Evolutionary conservation across 2,113 vertebrate genomes (phyloP).

Genomic region (Ochotona princeps): DNA sequence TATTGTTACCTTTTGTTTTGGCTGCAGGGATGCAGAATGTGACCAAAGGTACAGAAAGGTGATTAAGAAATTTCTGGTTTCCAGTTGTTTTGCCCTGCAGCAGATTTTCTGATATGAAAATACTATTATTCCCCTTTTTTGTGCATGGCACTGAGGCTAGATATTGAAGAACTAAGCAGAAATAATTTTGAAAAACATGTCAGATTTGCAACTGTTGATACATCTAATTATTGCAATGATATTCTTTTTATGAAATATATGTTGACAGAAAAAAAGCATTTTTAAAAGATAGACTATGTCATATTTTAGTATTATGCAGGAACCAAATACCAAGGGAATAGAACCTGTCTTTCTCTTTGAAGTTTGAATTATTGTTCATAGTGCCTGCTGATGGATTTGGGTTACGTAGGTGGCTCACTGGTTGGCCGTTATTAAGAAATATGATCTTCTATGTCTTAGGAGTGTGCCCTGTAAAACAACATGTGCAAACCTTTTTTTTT

Average conservation of each 20-base stretch:
- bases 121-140: neutral
- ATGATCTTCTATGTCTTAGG: neutral
- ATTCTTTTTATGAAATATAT: slow-evolving; percentile 32
- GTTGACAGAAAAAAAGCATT: neutral
- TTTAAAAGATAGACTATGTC: neutral
- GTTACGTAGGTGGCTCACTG: neutral
- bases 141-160: neutral
- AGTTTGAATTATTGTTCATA: slow-evolving; percentile 31
- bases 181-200: neutral
- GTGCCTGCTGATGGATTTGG: neutral
- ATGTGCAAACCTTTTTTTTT: slow-evolving; percentile 9
- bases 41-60: neutral
- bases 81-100: slow-evolving; percentile 39
- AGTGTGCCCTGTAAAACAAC: neutral
- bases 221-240: neutral
- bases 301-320: neutral
- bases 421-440: slow-evolving; percentile 47
- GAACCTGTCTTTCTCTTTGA: neutral
- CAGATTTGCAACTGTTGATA: neutral
- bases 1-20: neutral
- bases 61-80: slow-evolving; percentile 38
- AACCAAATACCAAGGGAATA: neutral
- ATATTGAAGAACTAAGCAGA: neutral
- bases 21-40: neutral
- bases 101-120: slow-evolving; percentile 56